Evolutionary conservation across 2,888 invertebrate species (phyloP).

Genomic region (Lagria hirta): DNA sequence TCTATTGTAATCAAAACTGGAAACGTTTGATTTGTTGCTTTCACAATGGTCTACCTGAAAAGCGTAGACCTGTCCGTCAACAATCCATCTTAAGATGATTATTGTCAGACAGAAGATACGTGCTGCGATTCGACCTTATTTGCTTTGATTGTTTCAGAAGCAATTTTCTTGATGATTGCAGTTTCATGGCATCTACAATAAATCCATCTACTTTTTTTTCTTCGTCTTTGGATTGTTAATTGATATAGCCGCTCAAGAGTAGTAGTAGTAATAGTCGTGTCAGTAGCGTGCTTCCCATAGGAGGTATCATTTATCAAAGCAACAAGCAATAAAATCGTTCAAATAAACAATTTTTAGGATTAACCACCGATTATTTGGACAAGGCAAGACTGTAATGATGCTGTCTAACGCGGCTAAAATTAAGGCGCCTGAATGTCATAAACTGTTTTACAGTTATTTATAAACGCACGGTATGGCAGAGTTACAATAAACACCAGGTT

Average conservation of each 20-base stretch:
- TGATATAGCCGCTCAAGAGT: too few species aligned
- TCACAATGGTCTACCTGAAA: too few species aligned
- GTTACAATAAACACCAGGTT: conserved; percentile 53
- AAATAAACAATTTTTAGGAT: conserved; percentile 41
- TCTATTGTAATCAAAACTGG: too few species aligned
- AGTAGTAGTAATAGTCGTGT: too few species aligned
- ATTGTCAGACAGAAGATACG: too few species aligned
- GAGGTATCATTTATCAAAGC: conserved; percentile 33
- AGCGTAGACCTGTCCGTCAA: too few species aligned
- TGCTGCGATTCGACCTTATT: conserved; percentile 1
- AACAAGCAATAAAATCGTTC: conserved; percentile 29
- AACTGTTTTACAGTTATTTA: conserved; percentile 52
- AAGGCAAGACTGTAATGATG: conserved; percentile 25
- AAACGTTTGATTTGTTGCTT: too few species aligned
- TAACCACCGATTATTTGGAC: conserved; percentile 41
- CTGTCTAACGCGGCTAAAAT: conserved; percentile 31
- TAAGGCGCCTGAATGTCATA: conserved; percentile 50
- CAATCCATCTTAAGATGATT: too few species aligned
- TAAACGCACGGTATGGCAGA: conserved; percentile 50
- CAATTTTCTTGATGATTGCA: too few species aligned
- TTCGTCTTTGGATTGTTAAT: too few species aligned
- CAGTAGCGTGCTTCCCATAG: conserved; percentile 1
- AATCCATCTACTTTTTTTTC: too few species aligned
- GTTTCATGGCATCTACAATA: too few species aligned
- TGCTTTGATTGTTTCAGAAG: conserved; percentile 1